Conservation (phyloP, 2,113 vertebrate species). For the Trematocara nigrifrons region DNA sequence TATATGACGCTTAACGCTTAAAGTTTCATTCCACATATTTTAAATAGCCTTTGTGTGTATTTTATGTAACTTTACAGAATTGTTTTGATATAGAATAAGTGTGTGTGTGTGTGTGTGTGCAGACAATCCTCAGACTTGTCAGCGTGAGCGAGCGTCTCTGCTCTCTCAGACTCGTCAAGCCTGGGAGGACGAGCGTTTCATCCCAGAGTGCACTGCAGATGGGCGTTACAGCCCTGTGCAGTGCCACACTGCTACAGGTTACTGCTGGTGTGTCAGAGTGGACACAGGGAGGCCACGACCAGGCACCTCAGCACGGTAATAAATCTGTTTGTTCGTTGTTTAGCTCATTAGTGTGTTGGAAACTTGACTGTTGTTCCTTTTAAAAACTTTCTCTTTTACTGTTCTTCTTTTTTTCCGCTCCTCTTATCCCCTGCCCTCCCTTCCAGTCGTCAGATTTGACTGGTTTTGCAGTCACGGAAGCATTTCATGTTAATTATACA, state of each 20-base stretch:
- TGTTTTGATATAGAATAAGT: not conserved
- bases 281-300: constrained; percentile 83
- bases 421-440: not conserved
- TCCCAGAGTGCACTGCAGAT: constrained; percentile 82
- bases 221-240: constrained; percentile 84
- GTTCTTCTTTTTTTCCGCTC: not conserved
- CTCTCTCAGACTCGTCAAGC: constrained; percentile 73
- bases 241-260: constrained; percentile 81
- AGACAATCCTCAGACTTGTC: constrained; percentile 70
- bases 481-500: not conserved
- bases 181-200: constrained; percentile 77
- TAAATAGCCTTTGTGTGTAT: not conserved
- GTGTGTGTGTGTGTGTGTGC: not conserved
- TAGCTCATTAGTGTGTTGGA: too few relatives aligned
- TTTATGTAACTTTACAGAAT: not conserved
- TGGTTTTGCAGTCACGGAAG: not conserved
- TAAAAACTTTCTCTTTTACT: not conserved
- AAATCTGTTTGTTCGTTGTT: not conserved
- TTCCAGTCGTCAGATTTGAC: not conserved
- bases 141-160: constrained; percentile 79
- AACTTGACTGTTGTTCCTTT: not conserved
- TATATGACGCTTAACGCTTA: not conserved
- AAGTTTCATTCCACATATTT: not conserved
- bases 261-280: constrained; percentile 87
- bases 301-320: constrained; percentile 81